Evolutionary conservation across 2,888 invertebrate genomes (phyloP).

Genomic region (Cephalotes varians): DNA sequence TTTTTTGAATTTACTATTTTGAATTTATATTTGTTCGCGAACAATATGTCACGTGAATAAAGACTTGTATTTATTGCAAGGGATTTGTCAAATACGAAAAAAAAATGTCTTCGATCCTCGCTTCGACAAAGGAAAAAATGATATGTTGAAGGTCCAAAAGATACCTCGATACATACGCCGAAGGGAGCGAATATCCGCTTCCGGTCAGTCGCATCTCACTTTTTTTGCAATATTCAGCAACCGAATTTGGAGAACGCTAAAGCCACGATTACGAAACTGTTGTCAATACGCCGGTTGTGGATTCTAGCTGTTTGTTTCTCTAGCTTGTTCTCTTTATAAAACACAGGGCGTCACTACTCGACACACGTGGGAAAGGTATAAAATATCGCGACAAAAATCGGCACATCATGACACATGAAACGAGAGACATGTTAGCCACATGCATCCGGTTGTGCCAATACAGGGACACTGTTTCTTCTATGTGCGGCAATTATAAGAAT

Average conservation of each 20-base stretch:
- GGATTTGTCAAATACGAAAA: neutral
- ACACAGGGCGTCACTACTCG: slow-evolving; percentile 71
- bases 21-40: neutral
- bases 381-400: slow-evolving; percentile 73
- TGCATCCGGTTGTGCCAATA: slow-evolving; percentile 19
- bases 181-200: slow-evolving; percentile 64
- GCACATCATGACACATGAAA: slow-evolving; percentile 43
- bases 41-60: neutral
- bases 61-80: neutral
- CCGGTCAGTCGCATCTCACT: slow-evolving; percentile 63
- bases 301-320: slow-evolving; percentile 63
- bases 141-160: slow-evolving; percentile 67
- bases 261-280: slow-evolving; percentile 46
- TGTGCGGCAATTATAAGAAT: neutral
- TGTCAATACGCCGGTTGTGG: slow-evolving; percentile 55
- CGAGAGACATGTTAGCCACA: slow-evolving; percentile 24
- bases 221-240: slow-evolving; percentile 52
- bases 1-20: too few relatives aligned
- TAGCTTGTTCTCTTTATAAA: slow-evolving; percentile 54
- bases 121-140: slow-evolving; percentile 64
- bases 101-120: slow-evolving; percentile 66
- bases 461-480: slow-evolving; percentile 15
- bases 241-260: slow-evolving; percentile 39
- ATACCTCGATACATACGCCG: slow-evolving; percentile 61
- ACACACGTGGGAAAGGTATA: slow-evolving; percentile 86